Evolutionary conservation across 2,113 vertebrate genomes (phyloP), one percentile per base, ranked within the genome.

Genomic region (Eurystomus gularis): DNA sequence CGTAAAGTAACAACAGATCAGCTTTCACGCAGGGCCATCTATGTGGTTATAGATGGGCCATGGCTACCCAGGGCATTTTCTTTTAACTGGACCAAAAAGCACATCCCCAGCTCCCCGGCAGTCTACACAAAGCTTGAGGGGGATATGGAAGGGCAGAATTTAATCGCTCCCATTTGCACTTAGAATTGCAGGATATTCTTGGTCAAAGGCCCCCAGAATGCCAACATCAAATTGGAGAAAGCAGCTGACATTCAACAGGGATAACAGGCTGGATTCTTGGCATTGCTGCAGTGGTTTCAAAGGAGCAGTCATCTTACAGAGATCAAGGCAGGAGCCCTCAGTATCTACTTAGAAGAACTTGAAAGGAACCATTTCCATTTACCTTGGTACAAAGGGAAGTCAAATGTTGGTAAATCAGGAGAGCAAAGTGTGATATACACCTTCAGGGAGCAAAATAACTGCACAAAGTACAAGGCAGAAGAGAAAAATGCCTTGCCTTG

Each of bases 1-100:
- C 73, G 97, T 93, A 97, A 98, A 98, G 96, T 94, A 97, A 98
- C 49, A 97, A 97, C 66, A 96, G 95, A 97, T 96, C 93, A 96
- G 96, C 97, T 97, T 95, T 87, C 88, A 93, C 3, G 9, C 44
- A 69, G 55, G 87, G 91, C 87, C 23, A 17, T 57, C 84, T 65
- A 31, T 21, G 6, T 0, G 3, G 55, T 90, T 91, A 75, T 8
- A 87, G 28, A 49, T 0, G 15, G 92, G 54, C 95, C 55, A 5
- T 10, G 65, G 64, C 51, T 79, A 66, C 9, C 37, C 37, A 57
- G 49, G 70, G 64, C 35, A 48, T 54, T 85, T 80, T 51, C 23
- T 81, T 93, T 68, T 13, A 61, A 17, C 23, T 44, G 89, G 37
- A 83, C 55, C 79, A 52, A 80, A 96, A 91, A 62, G 33, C n/a